Evolutionary conservation across 2,113 vertebrate genomes (phyloP).

Genomic region (Perognathus longimembris): DNA sequence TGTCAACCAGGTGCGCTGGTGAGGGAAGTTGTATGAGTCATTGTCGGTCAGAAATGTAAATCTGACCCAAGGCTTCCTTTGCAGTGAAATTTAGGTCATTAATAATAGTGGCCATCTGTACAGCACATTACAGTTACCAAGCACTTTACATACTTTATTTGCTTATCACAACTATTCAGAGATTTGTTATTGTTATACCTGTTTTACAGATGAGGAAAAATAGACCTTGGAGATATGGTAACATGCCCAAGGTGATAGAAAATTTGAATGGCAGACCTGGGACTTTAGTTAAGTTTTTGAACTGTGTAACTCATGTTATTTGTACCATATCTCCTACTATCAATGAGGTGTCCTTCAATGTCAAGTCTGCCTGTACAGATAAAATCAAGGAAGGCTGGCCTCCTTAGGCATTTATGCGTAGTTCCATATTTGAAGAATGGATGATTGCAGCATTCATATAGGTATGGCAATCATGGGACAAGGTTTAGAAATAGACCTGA

Average conservation of each 20-base stretch:
- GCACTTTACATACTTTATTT: constrained; percentile 71
- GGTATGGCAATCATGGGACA: rapidly evolving
- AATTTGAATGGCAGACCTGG: neutral
- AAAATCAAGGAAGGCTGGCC: neutral
- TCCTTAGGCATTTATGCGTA: neutral
- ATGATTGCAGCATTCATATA: neutral
- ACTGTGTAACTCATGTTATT: neutral
- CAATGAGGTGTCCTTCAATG: neutral
- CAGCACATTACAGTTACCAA: constrained; percentile 63
- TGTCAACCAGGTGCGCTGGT: constrained; percentile 76
- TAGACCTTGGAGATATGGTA: neutral
- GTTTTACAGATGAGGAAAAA: constrained; percentile 62
- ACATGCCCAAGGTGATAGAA: constrained; percentile 16
- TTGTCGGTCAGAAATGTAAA: constrained; percentile 82
- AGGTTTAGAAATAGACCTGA: rapidly evolving
- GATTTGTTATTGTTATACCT: constrained; percentile 65
- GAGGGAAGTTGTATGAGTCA: constrained; percentile 80
- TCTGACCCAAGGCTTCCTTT: constrained; percentile 75
- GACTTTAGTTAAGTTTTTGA: neutral
- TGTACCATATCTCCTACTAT: neutral
- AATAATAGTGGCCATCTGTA: constrained; percentile 70
- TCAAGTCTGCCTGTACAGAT: neutral
- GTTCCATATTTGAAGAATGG: neutral
- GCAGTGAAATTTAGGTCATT: constrained; percentile 76
- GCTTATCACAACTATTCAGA: constrained; percentile 65